phyloP scores from a whole-genome alignment of 2,888 invertebrate species.

The Mystacides longicornis region DNA sequence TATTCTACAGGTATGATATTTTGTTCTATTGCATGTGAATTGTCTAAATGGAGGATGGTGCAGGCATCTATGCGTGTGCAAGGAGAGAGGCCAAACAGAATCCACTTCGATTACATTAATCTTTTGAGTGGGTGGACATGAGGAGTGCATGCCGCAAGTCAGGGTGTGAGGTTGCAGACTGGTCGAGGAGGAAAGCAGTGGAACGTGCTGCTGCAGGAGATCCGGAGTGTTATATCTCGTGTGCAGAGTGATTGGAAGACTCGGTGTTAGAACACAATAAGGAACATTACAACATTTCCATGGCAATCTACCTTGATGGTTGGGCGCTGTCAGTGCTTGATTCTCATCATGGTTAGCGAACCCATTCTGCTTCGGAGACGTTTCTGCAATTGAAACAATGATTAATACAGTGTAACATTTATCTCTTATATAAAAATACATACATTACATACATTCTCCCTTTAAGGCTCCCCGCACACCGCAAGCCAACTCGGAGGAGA shows the following conservation, averaged over 20 bases:
- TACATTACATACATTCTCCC: too few species aligned
- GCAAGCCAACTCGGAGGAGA: too few species aligned
- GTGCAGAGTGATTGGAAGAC: neutral
- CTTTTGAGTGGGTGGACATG: slow-evolving; percentile 11
- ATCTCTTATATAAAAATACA: too few species aligned
- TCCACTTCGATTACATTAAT: neutral
- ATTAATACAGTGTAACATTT: too few species aligned
- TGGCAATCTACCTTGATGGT: slow-evolving; percentile 20
- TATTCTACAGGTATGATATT: too few species aligned
- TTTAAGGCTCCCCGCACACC: too few species aligned
- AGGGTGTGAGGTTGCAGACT: slow-evolving; percentile 9
- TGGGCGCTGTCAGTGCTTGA: slow-evolving; percentile 17
- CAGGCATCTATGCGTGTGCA: neutral
- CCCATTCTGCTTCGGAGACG: slow-evolving; percentile 19
- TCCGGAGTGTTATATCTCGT: neutral
- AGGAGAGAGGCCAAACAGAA: slow-evolving; percentile 18
- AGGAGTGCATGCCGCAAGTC: slow-evolving; percentile 13
- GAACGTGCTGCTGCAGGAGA: slow-evolving; percentile 4
- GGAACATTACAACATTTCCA: slow-evolving; percentile 21
- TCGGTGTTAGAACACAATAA: slow-evolving; percentile 10
- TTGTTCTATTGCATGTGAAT: neutral
- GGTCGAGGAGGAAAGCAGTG: slow-evolving; percentile 12
- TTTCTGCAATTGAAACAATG: slow-evolving; percentile 17
- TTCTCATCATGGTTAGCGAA: slow-evolving; percentile 15
- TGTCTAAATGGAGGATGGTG: neutral